phyloP scores from a whole-genome alignment of 2,797 vertebrate genomes.

The Sylvia borin region DNA sequence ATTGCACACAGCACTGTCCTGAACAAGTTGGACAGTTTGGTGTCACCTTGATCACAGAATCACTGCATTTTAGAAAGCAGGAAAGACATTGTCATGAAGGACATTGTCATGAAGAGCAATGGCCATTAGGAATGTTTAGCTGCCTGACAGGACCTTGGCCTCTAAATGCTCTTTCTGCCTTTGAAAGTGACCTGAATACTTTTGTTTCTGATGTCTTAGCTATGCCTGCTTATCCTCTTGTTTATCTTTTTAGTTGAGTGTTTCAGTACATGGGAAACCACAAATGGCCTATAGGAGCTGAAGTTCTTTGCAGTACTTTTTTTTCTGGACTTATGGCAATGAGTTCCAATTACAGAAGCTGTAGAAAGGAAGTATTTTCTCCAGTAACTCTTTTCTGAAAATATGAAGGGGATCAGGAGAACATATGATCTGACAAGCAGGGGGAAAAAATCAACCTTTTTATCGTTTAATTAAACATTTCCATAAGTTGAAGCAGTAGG shows the following conservation, averaged over 20 bases:
- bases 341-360: background rate
- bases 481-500: background rate
- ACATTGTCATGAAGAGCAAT: background rate
- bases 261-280: background rate
- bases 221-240: background rate
- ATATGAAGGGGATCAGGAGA: background rate
- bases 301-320: background rate
- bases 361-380: background rate
- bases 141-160: background rate
- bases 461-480: background rate
- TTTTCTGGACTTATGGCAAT: background rate
- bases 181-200: background rate
- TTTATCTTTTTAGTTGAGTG: background rate
- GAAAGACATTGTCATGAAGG: background rate
- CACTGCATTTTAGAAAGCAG: background rate
- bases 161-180: background rate
- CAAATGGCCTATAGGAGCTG: background rate
- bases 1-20: background rate
- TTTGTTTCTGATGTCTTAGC: background rate
- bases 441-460: background rate
- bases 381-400: background rate
- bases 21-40: fast-evolving
- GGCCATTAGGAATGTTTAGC: background rate
- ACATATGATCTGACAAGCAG: background rate
- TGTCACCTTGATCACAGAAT: background rate